These are phyloP conservation scores for Caenorhabditis sp. DNA, from an alignment of 2,888 invertebrate species.

Conservation along the genomic window DNA sequence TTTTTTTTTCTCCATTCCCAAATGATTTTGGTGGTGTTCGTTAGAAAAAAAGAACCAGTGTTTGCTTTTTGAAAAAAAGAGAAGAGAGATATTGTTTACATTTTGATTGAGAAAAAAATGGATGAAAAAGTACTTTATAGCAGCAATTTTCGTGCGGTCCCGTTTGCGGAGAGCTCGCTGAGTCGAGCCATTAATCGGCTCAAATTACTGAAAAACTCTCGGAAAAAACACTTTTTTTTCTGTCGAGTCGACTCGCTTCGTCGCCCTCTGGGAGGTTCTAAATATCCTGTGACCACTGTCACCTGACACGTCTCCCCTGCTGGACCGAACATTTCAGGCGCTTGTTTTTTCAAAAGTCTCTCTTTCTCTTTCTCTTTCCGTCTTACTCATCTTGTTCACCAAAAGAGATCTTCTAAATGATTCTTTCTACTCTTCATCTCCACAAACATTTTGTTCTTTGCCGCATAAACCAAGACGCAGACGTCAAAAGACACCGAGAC, in stretches of 20 bases:
- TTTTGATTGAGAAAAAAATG: conserved; percentile 10
- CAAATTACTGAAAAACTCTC: conserved; percentile 29
- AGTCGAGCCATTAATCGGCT: conserved; percentile 23
- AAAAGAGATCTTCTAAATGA: background rate
- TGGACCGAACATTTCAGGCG: background rate
- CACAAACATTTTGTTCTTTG: conserved; percentile 7
- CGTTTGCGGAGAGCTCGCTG: background rate
- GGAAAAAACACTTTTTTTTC: conserved; percentile 14
- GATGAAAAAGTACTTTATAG: conserved; percentile 15
- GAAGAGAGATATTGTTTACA: conserved; percentile 12
- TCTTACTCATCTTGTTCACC: too few relatives aligned
- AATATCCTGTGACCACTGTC: conserved; percentile 18
- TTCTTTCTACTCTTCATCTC: background rate
- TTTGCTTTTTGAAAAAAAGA: conserved; percentile 14
- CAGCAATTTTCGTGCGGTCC: conserved; percentile 10
- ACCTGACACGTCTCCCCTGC: conserved; percentile 21
- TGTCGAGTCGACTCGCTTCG: too few relatives aligned
- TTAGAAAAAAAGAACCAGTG: conserved; percentile 11
- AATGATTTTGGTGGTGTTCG: background rate
- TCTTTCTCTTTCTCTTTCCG: background rate
- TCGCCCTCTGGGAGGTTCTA: background rate
- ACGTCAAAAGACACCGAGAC: background rate
- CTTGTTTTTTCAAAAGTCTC: background rate
- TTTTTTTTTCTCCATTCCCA: background rate
- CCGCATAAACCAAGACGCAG: background rate